A percentile compares a stretch with the other conserved stretches of the same genome.
Evolutionary conservation across 1,140 invertebrate genomes (phyloP).

Genomic region (Bombus impatiens): DNA sequence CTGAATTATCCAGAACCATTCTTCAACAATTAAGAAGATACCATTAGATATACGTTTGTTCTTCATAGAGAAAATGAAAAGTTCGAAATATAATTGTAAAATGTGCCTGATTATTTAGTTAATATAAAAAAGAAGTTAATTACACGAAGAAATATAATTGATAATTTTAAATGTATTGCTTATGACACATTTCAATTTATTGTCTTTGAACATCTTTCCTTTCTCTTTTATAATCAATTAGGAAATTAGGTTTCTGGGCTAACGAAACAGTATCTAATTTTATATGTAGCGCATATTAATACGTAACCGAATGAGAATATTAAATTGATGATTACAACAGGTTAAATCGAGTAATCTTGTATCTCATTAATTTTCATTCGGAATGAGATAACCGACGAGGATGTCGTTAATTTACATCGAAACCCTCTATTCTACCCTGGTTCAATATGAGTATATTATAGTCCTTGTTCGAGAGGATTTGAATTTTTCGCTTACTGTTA

Average conservation of each 20-base stretch:
- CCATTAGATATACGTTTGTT: neutral
- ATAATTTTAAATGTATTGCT: neutral
- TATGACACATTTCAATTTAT: too few relatives aligned
- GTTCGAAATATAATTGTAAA: too few relatives aligned
- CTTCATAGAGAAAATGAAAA: neutral
- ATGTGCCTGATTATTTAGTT: too few relatives aligned
- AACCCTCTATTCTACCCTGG: too few relatives aligned
- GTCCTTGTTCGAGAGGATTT: neutral
- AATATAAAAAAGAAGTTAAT: neutral
- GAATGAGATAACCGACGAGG: constrained; percentile 17
- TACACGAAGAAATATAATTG: neutral
- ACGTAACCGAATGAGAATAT: neutral
- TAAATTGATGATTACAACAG: constrained; percentile 4
- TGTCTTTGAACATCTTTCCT: too few relatives aligned
- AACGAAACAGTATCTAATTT: neutral
- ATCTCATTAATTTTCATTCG: constrained; percentile 6
- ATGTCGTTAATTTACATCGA: constrained; percentile 14
- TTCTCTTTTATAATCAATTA: neutral
- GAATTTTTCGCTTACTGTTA: constrained; percentile 10
- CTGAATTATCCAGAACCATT: too few relatives aligned
- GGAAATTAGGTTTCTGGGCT: neutral
- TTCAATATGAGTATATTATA: neutral
- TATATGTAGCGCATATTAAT: too few relatives aligned
- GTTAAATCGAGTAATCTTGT: neutral
- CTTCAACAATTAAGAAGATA: neutral